A percentile compares a stretch with the other conserved stretches of the same genome.
phyloP scores from a whole-genome alignment of 2,888 invertebrate species.

The Xanthia icteritia region DNA sequence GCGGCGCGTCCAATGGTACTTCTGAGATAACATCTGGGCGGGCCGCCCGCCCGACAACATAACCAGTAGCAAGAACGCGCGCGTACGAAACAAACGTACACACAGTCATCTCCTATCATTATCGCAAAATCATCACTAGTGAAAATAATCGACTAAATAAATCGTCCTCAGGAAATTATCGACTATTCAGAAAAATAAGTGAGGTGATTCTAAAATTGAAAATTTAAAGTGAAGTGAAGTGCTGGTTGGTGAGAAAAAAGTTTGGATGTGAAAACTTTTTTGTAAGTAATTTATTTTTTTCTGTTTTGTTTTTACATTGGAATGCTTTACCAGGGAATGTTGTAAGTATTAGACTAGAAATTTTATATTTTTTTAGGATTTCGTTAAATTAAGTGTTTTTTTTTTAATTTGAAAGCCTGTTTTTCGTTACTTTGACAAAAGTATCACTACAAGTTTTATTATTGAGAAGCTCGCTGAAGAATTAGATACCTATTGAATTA shows the following conservation, averaged over 20 bases:
- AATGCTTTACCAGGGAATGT: constrained; percentile 17
- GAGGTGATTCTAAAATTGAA: constrained; percentile 43
- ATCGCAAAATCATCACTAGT: constrained; percentile 57
- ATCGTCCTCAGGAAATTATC: constrained; percentile 26
- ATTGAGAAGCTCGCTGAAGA: background rate
- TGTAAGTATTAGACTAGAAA: constrained; percentile 1
- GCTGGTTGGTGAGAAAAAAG: constrained; percentile 65
- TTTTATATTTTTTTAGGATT: background rate
- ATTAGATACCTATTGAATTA: background rate
- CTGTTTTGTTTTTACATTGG: constrained; percentile 15
- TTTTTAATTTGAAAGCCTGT: background rate
- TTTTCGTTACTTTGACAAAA: background rate
- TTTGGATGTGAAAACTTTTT: constrained; percentile 74
- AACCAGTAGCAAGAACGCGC: constrained; percentile 81
- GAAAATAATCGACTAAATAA: constrained; percentile 43
- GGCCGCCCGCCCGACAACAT: constrained; percentile 77
- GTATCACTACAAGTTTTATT: background rate
- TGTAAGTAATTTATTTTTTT: constrained; percentile 68
- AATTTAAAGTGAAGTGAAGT: constrained; percentile 69
- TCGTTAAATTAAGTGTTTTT: background rate
- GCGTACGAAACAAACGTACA: constrained; percentile 77
- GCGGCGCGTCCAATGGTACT: constrained; percentile 49
- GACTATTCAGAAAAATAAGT: constrained; percentile 27
- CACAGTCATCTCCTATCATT: constrained; percentile 46
- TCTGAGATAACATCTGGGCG: constrained; percentile 85